Percentiles rank a stretch among this genome's conserved stretches.
Evolutionary conservation across 1,140 invertebrate species (phyloP).

Genomic region (Tetragonula clypearis): DNA sequence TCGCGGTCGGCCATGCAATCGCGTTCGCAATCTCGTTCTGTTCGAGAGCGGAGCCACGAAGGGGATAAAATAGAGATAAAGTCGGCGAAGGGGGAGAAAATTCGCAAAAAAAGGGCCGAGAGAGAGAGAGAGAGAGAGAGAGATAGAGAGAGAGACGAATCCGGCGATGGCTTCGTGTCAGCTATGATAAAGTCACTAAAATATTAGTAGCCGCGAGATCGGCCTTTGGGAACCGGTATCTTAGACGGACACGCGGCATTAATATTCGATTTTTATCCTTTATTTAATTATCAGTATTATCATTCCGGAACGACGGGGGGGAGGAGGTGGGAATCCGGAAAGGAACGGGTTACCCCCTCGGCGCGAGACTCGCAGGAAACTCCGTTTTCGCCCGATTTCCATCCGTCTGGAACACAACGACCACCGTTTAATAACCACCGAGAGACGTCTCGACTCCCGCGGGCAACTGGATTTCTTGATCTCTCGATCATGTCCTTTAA

Average conservation of each 20-base stretch:
- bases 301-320: neutral
- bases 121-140: too few relatives aligned
- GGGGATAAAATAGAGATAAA: slow-evolving; percentile 15
- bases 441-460: slow-evolving; percentile 37
- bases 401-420: neutral
- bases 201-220: slow-evolving; percentile 38
- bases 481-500: slow-evolving; percentile 42
- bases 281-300: slow-evolving; percentile 58
- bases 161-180: neutral
- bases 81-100: neutral
- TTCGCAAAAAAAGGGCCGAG: neutral
- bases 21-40: neutral
- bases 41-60: neutral
- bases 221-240: slow-evolving; percentile 41
- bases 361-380: neutral
- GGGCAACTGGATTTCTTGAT: slow-evolving; percentile 47
- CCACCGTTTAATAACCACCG: slow-evolving; percentile 31
- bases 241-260: slow-evolving; percentile 11
- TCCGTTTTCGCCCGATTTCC: neutral
- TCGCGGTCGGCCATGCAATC: slow-evolving; percentile 8
- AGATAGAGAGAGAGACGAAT: too few relatives aligned
- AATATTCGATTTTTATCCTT: slow-evolving; percentile 57
- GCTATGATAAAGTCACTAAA: slow-evolving; percentile 48
- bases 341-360: slow-evolving; percentile 30
- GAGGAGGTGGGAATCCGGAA: slow-evolving; percentile 35